Percentiles rank a stretch among this genome's conserved stretches.
Evolutionary conservation across 2,888 invertebrate genomes (phyloP).

Genomic region (Eretmocerus hayati): DNA sequence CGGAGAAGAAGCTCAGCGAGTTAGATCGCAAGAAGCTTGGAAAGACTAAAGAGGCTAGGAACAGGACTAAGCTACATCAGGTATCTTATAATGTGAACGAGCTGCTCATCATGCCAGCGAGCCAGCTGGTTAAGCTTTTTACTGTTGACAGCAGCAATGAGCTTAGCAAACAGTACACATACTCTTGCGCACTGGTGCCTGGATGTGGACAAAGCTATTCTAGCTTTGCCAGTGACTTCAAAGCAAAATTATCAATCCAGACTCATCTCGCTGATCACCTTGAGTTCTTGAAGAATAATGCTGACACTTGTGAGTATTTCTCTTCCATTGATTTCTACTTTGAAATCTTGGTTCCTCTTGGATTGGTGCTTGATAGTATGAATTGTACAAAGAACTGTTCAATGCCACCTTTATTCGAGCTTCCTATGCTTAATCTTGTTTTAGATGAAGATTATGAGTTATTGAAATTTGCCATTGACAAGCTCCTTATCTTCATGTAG

Average conservation of each 20-base stretch:
- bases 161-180: conserved; percentile 50
- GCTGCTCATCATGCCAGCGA: conserved; percentile 44
- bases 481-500: too few species aligned
- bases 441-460: too few species aligned
- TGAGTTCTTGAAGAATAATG: conserved; percentile 37
- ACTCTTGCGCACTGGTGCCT: conserved; percentile 49
- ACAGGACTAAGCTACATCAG: conserved; percentile 17
- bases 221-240: conserved; percentile 53
- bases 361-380: too few species aligned
- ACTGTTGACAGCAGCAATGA: conserved; percentile 50
- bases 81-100: conserved; percentile 32
- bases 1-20: conserved; percentile 35
- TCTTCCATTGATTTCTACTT: too few species aligned
- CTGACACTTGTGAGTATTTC: conserved; percentile 36
- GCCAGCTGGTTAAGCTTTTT: conserved; percentile 49
- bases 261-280: conserved; percentile 49
- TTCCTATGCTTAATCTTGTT: too few species aligned
- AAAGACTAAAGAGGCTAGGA: conserved; percentile 12
- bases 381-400: too few species aligned
- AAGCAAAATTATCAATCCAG: conserved; percentile 49
- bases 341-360: too few species aligned
- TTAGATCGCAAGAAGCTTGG: conserved; percentile 21
- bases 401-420: too few species aligned
- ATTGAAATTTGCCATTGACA: too few species aligned
- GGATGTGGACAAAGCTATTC: conserved; percentile 48